These are phyloP conservation scores for Brachylomia viminalis DNA, from an alignment of 2,888 invertebrate genomes.

Conservation along the genomic window DNA sequence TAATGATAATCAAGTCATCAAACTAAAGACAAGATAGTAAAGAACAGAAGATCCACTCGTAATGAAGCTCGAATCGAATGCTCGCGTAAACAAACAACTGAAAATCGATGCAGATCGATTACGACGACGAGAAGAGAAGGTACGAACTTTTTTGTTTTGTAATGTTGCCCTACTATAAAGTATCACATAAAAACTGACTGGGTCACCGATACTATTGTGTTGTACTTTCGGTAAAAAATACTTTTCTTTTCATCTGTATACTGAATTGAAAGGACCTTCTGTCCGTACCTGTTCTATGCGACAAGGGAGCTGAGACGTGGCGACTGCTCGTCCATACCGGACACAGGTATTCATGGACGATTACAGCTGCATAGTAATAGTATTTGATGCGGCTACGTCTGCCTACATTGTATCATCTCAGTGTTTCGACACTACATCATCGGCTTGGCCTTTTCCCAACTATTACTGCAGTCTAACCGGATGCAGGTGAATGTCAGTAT, in stretches of 20 bases:
- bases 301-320: slow-evolving; percentile 41
- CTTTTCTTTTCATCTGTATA: background rate
- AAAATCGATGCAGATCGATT: background rate
- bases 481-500: no score
- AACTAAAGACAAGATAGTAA: background rate
- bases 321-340: slow-evolving; percentile 49
- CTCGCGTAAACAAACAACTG: no score
- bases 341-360: slow-evolving; percentile 57
- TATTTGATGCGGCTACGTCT: slow-evolving; percentile 16
- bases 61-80: background rate
- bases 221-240: background rate
- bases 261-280: slow-evolving; percentile 22
- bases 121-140: no score
- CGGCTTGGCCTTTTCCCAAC: background rate
- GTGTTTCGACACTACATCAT: background rate
- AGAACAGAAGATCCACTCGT: slow-evolving; percentile 14
- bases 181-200: background rate
- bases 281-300: background rate
- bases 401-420: slow-evolving; percentile 2
- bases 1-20: slow-evolving; percentile 55
- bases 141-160: no score
- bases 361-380: slow-evolving; percentile 53
- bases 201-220: no score
- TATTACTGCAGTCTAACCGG: no score
- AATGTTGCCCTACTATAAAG: background rate